phyloP scores from a whole-genome alignment of 2,113 vertebrate species.

The Micromys minutus region DNA sequence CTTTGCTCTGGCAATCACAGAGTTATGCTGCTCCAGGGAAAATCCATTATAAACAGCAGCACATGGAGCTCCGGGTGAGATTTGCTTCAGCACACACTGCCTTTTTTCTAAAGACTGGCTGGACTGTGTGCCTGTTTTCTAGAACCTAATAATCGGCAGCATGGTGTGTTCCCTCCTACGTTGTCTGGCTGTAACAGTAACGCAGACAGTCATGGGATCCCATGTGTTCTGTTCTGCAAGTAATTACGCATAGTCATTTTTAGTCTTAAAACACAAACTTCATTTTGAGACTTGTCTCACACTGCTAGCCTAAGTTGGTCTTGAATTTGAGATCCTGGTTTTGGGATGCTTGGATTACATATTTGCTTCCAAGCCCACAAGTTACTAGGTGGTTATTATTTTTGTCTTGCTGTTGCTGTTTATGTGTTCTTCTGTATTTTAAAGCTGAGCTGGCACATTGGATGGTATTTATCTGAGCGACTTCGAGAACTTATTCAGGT shows the following conservation, averaged over 20 bases:
- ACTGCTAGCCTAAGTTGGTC: neutral
- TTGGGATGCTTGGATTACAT: neutral
- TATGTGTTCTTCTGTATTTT: neutral
- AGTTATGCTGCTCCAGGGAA: constrained; percentile 81
- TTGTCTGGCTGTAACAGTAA: neutral
- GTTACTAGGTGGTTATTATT: neutral
- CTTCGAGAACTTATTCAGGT: neutral
- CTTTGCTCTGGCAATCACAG: constrained; percentile 71
- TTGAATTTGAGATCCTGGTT: neutral
- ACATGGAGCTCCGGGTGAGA: constrained; percentile 61
- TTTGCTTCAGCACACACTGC: constrained; percentile 69
- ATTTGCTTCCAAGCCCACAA: neutral
- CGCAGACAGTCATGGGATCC: neutral
- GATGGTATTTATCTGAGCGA: neutral
- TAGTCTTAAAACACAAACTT: neutral
- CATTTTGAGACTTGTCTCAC: neutral
- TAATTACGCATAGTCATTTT: neutral
- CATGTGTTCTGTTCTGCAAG: neutral
- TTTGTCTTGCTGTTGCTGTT: neutral
- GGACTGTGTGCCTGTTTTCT: constrained; percentile 9
- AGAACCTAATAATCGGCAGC: constrained; percentile 35
- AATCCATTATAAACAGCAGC: constrained; percentile 77
- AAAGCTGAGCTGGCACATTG: neutral
- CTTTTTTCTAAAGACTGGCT: neutral
- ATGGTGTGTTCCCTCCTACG: neutral